Evolutionary conservation across 2,888 invertebrate genomes (phyloP).

Genomic region (Bombylius discolor): DNA sequence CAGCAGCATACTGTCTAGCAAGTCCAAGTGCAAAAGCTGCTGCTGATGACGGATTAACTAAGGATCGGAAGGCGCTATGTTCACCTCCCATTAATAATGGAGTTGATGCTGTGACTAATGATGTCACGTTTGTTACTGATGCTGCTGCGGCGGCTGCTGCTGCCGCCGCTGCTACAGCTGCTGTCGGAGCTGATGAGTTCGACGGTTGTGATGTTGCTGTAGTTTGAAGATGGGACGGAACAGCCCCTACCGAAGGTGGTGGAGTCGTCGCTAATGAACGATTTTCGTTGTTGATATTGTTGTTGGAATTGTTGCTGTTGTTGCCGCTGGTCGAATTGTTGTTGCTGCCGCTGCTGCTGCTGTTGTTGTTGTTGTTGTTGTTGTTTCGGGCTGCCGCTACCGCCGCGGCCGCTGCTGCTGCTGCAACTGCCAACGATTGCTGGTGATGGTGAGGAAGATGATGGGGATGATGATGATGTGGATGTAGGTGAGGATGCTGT

Average conservation of each 20-base stretch:
- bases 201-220: conserved; percentile 2
- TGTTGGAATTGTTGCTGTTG: conserved; percentile 5
- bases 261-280: conserved; percentile 1
- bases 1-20: conserved; percentile 26
- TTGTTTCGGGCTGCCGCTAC: conserved; percentile 28
- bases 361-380: conserved; percentile 31
- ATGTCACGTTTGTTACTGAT: conserved; percentile 18
- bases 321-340: conserved; percentile 6
- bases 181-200: conserved; percentile 3
- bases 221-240: background rate
- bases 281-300: background rate
- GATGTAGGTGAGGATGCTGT: conserved; percentile 4
- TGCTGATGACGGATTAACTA: conserved; percentile 48
- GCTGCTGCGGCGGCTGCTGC: conserved; percentile 20
- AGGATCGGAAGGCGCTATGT: conserved; percentile 74
- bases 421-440: conserved; percentile 5
- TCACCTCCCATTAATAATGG: conserved; percentile 71
- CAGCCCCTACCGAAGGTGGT: background rate
- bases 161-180: conserved; percentile 4
- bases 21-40: conserved; percentile 40
- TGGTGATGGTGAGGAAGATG: conserved; percentile 12
- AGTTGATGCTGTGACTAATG: conserved; percentile 38
- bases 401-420: conserved; percentile 24
- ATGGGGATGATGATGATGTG: conserved; percentile 10
- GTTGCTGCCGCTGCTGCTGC: conserved; percentile 8